These are phyloP conservation scores for Nysson spinosus DNA, from an alignment of 2,888 invertebrate genomes.

Conservation along the genomic window DNA sequence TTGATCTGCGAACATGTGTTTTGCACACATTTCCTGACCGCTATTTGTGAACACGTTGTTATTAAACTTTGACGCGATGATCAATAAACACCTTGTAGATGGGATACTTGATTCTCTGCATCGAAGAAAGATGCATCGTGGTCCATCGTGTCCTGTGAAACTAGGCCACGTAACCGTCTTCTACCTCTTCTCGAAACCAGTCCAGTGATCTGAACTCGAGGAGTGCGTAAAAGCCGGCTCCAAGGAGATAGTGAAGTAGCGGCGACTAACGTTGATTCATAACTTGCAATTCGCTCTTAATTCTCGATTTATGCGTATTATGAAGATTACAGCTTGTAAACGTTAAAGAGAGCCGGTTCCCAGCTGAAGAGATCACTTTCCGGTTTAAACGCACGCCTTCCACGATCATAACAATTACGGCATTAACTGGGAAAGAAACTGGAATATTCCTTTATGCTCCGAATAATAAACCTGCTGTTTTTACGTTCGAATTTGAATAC, in stretches of 20 bases:
- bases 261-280: constrained; percentile 13
- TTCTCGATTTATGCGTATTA: constrained; percentile 9
- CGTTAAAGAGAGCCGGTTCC: not conserved
- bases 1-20: no score
- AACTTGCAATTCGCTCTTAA: constrained; percentile 1
- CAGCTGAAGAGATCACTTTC: not conserved
- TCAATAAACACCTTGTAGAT: no score
- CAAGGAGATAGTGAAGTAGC: constrained; percentile 23
- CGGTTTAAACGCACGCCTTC: constrained; percentile 2
- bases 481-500: no score
- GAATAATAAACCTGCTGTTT: not conserved
- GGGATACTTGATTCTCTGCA: constrained; percentile 29
- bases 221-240: constrained; percentile 22
- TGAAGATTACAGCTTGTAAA: constrained; percentile 1
- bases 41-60: no score
- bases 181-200: constrained; percentile 8
- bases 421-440: no score
- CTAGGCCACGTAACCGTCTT: constrained; percentile 55
- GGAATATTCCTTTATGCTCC: no score
- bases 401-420: no score
- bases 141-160: constrained; percentile 47
- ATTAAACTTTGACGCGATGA: no score
- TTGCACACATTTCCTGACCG: no score
- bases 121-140: constrained; percentile 54
- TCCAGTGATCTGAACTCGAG: constrained; percentile 11